Percentiles rank a stretch among this genome's conserved stretches.
Conservation (phyloP, 1,140 invertebrate genomes). For the Apocrypta bakeri region DNA sequence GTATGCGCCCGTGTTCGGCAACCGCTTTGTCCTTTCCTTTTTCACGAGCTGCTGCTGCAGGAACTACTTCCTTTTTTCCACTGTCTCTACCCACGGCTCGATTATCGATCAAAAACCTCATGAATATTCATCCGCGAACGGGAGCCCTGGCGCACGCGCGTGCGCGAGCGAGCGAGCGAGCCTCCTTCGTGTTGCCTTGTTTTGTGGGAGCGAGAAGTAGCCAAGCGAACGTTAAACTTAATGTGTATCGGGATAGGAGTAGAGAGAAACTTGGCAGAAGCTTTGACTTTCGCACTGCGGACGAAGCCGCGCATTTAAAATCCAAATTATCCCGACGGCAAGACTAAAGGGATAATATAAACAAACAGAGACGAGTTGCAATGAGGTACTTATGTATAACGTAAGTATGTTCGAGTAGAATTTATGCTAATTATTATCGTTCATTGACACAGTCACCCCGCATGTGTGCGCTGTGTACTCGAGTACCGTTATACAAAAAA, state of each 20-base stretch:
- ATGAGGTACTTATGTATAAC: too few species aligned
- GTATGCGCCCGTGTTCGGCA: slow-evolving; percentile 67
- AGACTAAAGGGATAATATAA: neutral
- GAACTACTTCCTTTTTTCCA: slow-evolving; percentile 69
- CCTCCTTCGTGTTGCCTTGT: neutral
- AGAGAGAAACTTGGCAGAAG: neutral
- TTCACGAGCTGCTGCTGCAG: slow-evolving; percentile 57
- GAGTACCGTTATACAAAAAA: neutral
- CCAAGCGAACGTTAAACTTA: neutral
- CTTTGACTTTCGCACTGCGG: too few species aligned
- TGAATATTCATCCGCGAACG: slow-evolving; percentile 65
- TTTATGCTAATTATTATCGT: neutral
- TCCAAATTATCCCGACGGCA: too few species aligned
- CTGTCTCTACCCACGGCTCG: slow-evolving; percentile 53
- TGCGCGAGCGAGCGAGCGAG: neutral
- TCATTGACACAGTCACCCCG: neutral
- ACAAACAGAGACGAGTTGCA: neutral
- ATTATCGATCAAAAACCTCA: slow-evolving; percentile 67
- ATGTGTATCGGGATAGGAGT: neutral
- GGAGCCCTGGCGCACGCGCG: neutral
- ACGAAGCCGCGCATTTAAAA: too few species aligned
- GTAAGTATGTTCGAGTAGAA: neutral
- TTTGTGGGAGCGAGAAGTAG: slow-evolving; percentile 13
- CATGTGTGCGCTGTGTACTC: neutral
- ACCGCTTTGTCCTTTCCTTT: slow-evolving; percentile 60